phyloP scores from a whole-genome alignment of 2,797 vertebrate species.

The Allobates femoralis region DNA sequence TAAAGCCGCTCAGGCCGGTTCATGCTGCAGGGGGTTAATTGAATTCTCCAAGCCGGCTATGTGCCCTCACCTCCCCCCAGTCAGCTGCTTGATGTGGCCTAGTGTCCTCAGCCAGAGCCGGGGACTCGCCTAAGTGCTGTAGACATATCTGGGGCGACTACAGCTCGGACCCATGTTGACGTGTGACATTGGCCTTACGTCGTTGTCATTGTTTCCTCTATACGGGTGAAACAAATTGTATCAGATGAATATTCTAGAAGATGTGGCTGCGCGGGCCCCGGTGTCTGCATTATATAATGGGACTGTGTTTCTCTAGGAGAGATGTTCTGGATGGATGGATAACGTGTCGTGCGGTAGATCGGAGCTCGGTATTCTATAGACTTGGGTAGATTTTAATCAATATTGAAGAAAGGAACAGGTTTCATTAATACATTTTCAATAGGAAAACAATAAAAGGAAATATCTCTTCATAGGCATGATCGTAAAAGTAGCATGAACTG shows the following conservation, averaged over 20 bases:
- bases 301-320: background rate
- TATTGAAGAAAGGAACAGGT: background rate
- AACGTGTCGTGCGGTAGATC: background rate
- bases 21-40: slow-evolving; percentile 30
- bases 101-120: background rate
- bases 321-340: background rate
- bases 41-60: slow-evolving; percentile 21
- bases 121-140: slow-evolving; percentile 7
- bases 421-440: background rate
- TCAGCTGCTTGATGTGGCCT: slow-evolving; percentile 54
- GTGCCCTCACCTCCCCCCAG: slow-evolving; percentile 32
- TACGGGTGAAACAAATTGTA: background rate
- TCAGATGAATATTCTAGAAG: slow-evolving; percentile 43
- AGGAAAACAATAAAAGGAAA: no score
- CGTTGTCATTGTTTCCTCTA: background rate
- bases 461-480: no score
- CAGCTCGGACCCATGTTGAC: background rate
- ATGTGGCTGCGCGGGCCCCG: background rate
- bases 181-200: background rate
- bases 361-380: background rate
- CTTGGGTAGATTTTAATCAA: background rate
- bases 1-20: background rate
- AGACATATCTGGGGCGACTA: background rate
- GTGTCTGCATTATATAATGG: slow-evolving; percentile 7
- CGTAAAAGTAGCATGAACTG: no score